phyloP scores from a whole-genome alignment of 2,888 invertebrate species.

The Candidula unifasciata region DNA sequence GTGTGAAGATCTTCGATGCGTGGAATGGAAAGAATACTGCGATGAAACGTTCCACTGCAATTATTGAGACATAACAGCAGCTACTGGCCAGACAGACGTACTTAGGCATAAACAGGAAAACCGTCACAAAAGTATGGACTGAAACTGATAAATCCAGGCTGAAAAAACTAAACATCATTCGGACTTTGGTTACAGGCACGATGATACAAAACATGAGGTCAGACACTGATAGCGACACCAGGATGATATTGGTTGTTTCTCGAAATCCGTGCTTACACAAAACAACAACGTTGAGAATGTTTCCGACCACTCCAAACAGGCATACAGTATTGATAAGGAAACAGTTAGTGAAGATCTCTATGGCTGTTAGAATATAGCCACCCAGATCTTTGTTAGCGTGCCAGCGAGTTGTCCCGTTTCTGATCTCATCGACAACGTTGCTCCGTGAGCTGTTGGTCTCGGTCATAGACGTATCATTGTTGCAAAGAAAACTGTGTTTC shows the following conservation, averaged over 20 bases:
- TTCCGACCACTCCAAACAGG: slow-evolving; percentile 28
- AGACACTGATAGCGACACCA: slow-evolving; percentile 21
- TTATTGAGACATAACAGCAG: slow-evolving; percentile 17
- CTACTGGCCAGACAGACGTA: slow-evolving; percentile 27
- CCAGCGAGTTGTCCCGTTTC: no score
- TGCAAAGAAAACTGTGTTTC: not conserved
- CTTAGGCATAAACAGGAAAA: slow-evolving; percentile 29
- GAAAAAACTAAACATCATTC: not conserved
- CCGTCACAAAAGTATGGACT: slow-evolving; percentile 21
- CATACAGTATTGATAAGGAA: slow-evolving; percentile 5
- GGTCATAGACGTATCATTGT: not conserved
- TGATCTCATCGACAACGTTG: no score
- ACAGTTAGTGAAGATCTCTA: slow-evolving; percentile 32
- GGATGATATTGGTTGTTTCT: slow-evolving; percentile 26
- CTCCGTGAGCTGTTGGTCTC: not conserved
- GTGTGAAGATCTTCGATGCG: slow-evolving; percentile 12
- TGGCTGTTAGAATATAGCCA: not conserved
- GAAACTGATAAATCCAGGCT: not conserved
- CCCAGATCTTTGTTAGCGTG: not conserved
- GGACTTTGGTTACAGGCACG: not conserved
- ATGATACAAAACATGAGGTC: slow-evolving; percentile 18
- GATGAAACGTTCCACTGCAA: slow-evolving; percentile 28
- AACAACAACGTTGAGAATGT: slow-evolving; percentile 25
- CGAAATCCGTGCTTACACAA: slow-evolving; percentile 31
- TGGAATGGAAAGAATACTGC: slow-evolving; percentile 30